Evolutionary conservation across 2,797 vertebrate species (phyloP).

Genomic region (Acropternis orthonyx): DNA sequence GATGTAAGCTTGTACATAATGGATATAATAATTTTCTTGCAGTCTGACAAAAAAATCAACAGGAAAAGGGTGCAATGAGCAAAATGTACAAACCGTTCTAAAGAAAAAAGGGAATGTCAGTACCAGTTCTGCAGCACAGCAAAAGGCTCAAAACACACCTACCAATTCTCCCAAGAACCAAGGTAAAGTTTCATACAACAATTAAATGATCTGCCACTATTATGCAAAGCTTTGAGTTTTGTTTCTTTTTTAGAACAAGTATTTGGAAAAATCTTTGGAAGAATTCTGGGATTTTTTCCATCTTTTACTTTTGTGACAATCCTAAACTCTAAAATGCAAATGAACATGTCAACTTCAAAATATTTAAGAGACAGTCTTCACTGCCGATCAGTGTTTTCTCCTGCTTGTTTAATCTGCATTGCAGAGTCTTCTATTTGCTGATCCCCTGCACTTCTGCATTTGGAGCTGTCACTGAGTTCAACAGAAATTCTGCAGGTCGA

Average conservation of each 20-base stretch:
- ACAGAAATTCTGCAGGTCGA: background rate
- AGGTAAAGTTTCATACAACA: slow-evolving; percentile 75
- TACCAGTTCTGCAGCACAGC: slow-evolving; percentile 71
- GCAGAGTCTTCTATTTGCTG: background rate
- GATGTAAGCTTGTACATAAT: slow-evolving; percentile 14
- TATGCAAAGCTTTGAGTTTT: background rate
- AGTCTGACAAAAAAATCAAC: slow-evolving; percentile 82
- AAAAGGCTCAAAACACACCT: slow-evolving; percentile 78
- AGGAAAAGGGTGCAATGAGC: slow-evolving; percentile 77
- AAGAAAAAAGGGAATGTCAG: slow-evolving; percentile 77
- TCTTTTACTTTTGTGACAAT: background rate
- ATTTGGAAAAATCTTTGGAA: background rate
- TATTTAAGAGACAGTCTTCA: background rate
- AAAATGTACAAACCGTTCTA: slow-evolving; percentile 66
- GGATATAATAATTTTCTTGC: slow-evolving; percentile 24
- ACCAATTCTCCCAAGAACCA: slow-evolving; percentile 75
- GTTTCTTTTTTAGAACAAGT: background rate
- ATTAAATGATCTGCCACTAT: background rate
- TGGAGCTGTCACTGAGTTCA: background rate
- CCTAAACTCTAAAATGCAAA: slow-evolving; percentile 1
- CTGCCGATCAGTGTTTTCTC: background rate
- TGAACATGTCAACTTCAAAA: background rate
- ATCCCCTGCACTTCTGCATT: background rate
- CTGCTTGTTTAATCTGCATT: slow-evolving; percentile 7
- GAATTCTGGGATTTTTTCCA: background rate